Conservation (phyloP, 2,888 invertebrate genomes). For the Spatulosminthurus flaviceps region DNA sequence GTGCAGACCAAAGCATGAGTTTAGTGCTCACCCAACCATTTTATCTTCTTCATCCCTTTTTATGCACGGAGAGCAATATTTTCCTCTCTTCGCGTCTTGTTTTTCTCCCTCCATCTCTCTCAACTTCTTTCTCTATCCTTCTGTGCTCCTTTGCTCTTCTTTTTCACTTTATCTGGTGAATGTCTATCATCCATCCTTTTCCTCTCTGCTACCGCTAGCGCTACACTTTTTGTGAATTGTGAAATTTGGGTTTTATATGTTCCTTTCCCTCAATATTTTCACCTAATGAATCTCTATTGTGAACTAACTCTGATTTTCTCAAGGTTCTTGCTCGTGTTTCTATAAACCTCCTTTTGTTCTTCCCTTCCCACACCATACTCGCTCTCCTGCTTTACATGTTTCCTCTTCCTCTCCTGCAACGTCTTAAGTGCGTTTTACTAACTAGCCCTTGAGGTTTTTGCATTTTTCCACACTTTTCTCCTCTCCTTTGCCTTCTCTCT, state of each 20-base stretch:
- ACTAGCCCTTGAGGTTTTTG: not conserved
- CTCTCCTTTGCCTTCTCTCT: not conserved
- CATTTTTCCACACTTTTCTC: not conserved
- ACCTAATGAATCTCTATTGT: conserved; percentile 17
- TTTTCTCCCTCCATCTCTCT: conserved; percentile 1
- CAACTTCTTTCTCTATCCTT: conserved; percentile 9
- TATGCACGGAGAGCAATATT: conserved; percentile 24
- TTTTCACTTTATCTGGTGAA: not conserved
- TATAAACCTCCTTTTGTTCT: no score
- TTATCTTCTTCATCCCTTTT: conserved; percentile 27
- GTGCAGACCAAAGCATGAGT: not conserved
- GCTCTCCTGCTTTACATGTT: not conserved
- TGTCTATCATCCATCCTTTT: not conserved
- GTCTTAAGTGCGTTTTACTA: conserved; percentile 11
- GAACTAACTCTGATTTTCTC: not conserved
- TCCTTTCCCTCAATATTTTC: conserved; percentile 18
- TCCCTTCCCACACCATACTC: not conserved
- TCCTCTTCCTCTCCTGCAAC: not conserved
- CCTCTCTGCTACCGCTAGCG: not conserved
- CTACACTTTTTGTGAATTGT: no score
- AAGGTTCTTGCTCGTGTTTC: no score
- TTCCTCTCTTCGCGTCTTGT: not conserved
- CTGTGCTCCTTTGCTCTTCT: not conserved
- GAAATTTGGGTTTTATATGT: not conserved
- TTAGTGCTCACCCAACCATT: conserved; percentile 19